Base-by-base conservation (phyloP, 1,140 invertebrate species). In the Rhynchophorus ferrugineus region DNA sequence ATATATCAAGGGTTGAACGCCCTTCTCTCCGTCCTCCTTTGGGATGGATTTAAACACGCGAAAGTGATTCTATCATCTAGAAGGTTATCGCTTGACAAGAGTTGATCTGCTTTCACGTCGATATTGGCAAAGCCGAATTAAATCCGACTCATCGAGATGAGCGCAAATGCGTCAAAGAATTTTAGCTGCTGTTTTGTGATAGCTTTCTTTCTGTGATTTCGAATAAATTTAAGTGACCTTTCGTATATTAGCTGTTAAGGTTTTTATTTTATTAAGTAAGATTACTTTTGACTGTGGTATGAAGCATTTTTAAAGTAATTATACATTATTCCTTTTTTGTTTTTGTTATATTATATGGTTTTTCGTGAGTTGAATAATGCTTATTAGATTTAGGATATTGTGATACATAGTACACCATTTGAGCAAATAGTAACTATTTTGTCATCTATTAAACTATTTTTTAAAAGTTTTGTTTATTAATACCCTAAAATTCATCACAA, bases 211-310 rank as follows among this genome's bases (percentile, higher is more conserved):
- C 18, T 41, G 38, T 41, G 38, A 41, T 41, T 41, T 17, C 11
- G 24, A 38, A 41, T 8, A 18, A 18, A 11, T 6, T 29, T 41
- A 41, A 41, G 38, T 41, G 14, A 41, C 7, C 14, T 37, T n/a
- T 37, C 14, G 6, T 37, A 8, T 37, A 7, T 37, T 37, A 14
- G 8, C 6, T 41, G n/a, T 41, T 41, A 18, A 41, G 36, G 8
- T 1, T 14, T 14, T 38, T 14, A 16, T n/a, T 13, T 37, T 37
- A 9, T 18, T 18, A 19, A 37, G 17, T 16, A 37, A 41, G 17
- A 14, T 14, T 37, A 16, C 14, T 39, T 2, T 16, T 41, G 38
- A 41, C 38, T 41, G 38, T 41, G 38, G 38, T 41, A 41, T 41
- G 13, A 18, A 41, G 18, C 24, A 29, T 5, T 29, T 29, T 29